Percentiles rank a stretch among this genome's conserved stretches.
Evolutionary conservation across 2,797 vertebrate genomes (phyloP).

Genomic region (Triplophysa bombifrons): DNA sequence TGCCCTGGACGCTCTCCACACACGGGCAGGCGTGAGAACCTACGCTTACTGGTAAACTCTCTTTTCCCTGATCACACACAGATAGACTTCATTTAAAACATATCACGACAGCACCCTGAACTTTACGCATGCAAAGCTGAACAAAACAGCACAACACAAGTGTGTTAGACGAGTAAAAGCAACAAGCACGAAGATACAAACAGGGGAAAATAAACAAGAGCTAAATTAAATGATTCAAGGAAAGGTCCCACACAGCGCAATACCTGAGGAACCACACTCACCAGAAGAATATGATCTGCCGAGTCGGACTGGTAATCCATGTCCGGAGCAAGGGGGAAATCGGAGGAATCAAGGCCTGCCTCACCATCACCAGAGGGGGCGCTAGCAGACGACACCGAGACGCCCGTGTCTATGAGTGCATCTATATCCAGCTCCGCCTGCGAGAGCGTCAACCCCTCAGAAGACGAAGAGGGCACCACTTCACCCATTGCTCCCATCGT

Average conservation of each 20-base stretch:
- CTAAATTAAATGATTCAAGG: neutral
- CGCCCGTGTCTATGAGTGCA: constrained; percentile 38
- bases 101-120: neutral
- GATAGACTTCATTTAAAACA: constrained; percentile 7
- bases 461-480: constrained; percentile 46
- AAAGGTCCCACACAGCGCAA: neutral
- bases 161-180: constrained; percentile 17
- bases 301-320: constrained; percentile 70
- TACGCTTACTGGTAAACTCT: constrained; percentile 60
- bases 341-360: constrained; percentile 39
- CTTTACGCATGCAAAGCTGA: neutral
- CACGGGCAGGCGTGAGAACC: constrained; percentile 85
- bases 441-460: constrained; percentile 40
- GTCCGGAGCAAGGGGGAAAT: constrained; percentile 55
- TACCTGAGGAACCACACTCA: constrained; percentile 66
- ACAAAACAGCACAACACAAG: neutral
- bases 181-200: neutral
- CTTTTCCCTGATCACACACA: constrained; percentile 70
- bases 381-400: constrained; percentile 45
- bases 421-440: constrained; percentile 34
- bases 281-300: constrained; percentile 64
- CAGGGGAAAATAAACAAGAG: neutral
- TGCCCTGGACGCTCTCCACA: constrained; percentile 85
- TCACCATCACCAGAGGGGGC: constrained; percentile 51
- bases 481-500: constrained; percentile 56